Base-by-base conservation (phyloP, 2,113 vertebrate genomes). In the Egretta garzetta region DNA sequence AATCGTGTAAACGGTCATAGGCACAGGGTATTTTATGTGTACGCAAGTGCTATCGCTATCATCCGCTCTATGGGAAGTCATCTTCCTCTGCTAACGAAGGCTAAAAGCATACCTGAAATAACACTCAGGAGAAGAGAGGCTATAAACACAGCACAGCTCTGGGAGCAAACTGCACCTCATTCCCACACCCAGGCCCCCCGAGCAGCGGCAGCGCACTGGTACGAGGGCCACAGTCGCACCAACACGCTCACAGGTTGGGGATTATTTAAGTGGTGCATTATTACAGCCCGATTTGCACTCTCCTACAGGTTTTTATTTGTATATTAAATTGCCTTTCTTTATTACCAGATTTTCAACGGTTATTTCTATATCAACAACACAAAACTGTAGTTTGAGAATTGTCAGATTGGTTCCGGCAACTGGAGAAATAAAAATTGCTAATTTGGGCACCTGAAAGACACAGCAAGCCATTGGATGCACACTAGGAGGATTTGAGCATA, bases 201-300 rank as follows among this genome's bases (percentile, higher is more conserved):
- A 37, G 30, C 26, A 74, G 52, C 6, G 3, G 47, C 53, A 41
- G 10, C 3, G 0, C 26, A 12, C 28, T 62, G 33, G 13, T 19
- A 30, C 1, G 5, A 59, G 47, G 32, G 32, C n/a, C 60, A 45
- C 12, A 49, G 17, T 22, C 4, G 0, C 28, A 47, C 23, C 0
- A 0, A 60, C 45, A 43, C 6, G 6, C 39, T 62, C 28, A 35
- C 27, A 45, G 24, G 1, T 4, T 16, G 10, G 17, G 50, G 11
- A 45, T 52, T 80, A 45, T 62, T 47, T 32, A 33, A 62, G 24
- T 11, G 50, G 45, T 28, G 21, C 30, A 28, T 63, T 41, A 37
- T 43, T 67, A 50, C 62, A 87, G 19, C 8, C 35, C 4, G 5
- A 4, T 76, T 35, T 30, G 12, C 22, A 39, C 22, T 47, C 33